Percentiles rank a stretch among this genome's conserved stretches.
These are phyloP conservation scores for Loripinus fragilis DNA, from an alignment of 2,888 invertebrate genomes.

Conservation along the genomic window DNA sequence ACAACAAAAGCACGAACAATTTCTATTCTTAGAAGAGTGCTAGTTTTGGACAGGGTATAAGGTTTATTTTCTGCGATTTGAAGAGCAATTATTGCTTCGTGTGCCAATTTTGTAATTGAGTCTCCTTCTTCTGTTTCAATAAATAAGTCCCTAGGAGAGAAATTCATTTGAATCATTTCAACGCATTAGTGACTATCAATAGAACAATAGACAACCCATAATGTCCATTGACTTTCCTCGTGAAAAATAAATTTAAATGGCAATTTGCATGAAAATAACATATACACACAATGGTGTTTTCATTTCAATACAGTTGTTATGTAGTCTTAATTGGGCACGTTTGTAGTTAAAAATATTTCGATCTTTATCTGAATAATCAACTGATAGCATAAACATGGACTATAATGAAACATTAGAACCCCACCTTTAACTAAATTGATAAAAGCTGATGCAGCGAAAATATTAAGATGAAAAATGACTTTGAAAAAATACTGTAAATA, in stretches of 20 bases:
- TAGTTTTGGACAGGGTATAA: no score
- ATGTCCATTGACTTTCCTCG: not conserved
- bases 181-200: slow-evolving; percentile 7
- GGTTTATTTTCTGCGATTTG: no score
- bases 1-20: no score
- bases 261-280: slow-evolving; percentile 12
- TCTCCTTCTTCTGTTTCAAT: not conserved
- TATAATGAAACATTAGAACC: no score
- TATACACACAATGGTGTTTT: not conserved
- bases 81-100: no score
- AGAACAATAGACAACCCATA: slow-evolving; percentile 8
- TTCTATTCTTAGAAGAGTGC: no score
- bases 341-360: not conserved
- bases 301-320: slow-evolving; percentile 9
- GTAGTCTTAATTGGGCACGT: not conserved
- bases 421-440: no score
- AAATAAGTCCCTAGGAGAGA: slow-evolving; percentile 12
- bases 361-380: not conserved
- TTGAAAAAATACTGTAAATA: no score
- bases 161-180: not conserved
- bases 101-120: slow-evolving; percentile 9
- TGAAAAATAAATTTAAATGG: not conserved
- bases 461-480: no score
- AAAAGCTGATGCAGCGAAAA: no score
- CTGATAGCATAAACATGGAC: no score